A percentile compares a stretch with the other conserved stretches of the same genome.
phyloP scores from a whole-genome alignment of 2,888 invertebrate genomes.

The Leucoptera coffeella region DNA sequence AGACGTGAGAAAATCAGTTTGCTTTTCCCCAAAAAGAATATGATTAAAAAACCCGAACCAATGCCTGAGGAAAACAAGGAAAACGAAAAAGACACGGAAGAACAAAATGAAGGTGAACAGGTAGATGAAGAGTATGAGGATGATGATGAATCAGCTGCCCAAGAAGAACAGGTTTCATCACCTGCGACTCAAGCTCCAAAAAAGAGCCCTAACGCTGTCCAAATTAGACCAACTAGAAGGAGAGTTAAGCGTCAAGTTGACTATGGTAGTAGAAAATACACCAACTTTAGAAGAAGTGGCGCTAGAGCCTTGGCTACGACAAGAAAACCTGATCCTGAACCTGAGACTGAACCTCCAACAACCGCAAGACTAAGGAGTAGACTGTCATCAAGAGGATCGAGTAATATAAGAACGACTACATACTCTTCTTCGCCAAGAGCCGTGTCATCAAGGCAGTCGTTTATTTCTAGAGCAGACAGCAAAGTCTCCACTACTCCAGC shows the following conservation, averaged over 20 bases:
- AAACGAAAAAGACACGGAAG: conserved; percentile 43
- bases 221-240: conserved; percentile 59
- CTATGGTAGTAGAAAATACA: conserved; percentile 49
- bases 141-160: conserved; percentile 49
- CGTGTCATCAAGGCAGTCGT: conserved; percentile 59
- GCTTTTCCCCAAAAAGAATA: conserved; percentile 66
- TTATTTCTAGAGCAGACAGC: conserved; percentile 74
- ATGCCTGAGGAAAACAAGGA: conserved; percentile 51
- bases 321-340: conserved; percentile 34
- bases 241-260: conserved; percentile 57
- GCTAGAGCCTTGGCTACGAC: conserved; percentile 12
- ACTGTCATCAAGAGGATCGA: conserved; percentile 21
- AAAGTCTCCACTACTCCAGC: conserved; percentile 44
- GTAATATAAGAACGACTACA: conserved; percentile 33
- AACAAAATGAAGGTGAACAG: conserved; percentile 40
- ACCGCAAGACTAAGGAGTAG: conserved; percentile 29
- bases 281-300: conserved; percentile 60
- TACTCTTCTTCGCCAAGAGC: conserved; percentile 15
- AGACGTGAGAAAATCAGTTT: conserved; percentile 61
- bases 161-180: conserved; percentile 54
- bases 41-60: conserved; percentile 58
- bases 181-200: conserved; percentile 39
- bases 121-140: conserved; percentile 58
- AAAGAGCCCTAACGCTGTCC: conserved; percentile 38
- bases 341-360: conserved; percentile 37